phyloP scores from a whole-genome alignment of 1,140 invertebrate species.

The Pinna nobilis region DNA sequence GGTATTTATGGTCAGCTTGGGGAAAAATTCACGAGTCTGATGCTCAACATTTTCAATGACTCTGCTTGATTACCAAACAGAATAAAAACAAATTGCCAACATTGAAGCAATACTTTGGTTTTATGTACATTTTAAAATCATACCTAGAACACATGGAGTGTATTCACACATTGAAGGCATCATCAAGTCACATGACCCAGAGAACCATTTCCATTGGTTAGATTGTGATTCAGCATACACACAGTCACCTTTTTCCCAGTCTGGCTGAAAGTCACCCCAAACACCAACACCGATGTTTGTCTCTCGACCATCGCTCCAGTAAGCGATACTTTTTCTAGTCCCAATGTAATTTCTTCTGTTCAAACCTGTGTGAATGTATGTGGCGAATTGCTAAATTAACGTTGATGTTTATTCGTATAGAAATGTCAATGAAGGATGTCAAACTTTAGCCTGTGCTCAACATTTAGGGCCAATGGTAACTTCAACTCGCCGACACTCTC shows the following conservation, averaged over 20 bases:
- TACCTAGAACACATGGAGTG: slow-evolving; percentile 47
- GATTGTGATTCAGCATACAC: slow-evolving; percentile 23
- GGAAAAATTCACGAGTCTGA: no score
- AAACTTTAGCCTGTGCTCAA: no score
- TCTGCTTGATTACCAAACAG: no score
- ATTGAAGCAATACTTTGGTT: no score
- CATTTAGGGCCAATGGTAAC: no score
- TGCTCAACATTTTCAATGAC: no score
- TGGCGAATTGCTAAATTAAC: no score
- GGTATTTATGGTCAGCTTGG: no score
- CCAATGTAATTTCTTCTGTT: slow-evolving; percentile 15
- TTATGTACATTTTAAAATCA: slow-evolving; percentile 7
- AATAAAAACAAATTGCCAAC: no score
- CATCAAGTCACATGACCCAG: slow-evolving; percentile 46
- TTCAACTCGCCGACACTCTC: no score
- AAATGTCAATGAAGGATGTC: no score
- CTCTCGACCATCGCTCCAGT: slow-evolving; percentile 40
- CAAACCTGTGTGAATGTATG: slow-evolving; percentile 24
- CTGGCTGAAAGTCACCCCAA: slow-evolving; percentile 48
- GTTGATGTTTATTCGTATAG: no score
- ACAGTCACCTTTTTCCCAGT: slow-evolving; percentile 31
- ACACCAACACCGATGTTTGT: slow-evolving; percentile 43
- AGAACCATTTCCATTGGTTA: slow-evolving; percentile 34
- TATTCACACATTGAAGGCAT: slow-evolving; percentile 48
- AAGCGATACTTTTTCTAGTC: neutral